Conservation (phyloP, 1,140 invertebrate genomes). For the Watersipora subatra region DNA sequence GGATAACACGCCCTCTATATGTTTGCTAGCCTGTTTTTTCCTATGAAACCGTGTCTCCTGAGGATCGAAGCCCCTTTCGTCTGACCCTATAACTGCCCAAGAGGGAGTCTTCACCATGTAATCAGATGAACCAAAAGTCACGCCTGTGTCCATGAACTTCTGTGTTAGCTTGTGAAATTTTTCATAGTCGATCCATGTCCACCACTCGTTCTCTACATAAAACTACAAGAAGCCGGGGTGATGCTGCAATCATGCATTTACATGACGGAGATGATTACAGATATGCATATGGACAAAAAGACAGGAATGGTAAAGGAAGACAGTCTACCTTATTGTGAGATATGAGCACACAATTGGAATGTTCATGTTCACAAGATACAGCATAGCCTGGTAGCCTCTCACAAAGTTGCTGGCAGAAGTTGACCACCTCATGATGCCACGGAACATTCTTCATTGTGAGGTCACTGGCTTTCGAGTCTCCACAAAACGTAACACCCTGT, state of each 20-base stretch:
- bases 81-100: slow-evolving; percentile 49
- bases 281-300: neutral
- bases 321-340: slow-evolving; percentile 45
- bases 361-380: slow-evolving; percentile 52
- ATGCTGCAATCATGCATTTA: no score
- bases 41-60: slow-evolving; percentile 45
- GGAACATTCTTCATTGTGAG: slow-evolving; percentile 55
- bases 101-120: slow-evolving; percentile 47
- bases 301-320: neutral
- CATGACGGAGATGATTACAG: no score
- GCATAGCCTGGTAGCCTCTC: slow-evolving; percentile 45
- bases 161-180: slow-evolving; percentile 46
- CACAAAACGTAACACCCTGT: slow-evolving; percentile 53
- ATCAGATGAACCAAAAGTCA: slow-evolving; percentile 45
- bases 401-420: slow-evolving; percentile 44
- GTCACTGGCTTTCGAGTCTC: slow-evolving; percentile 46
- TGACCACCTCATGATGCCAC: slow-evolving; percentile 52
- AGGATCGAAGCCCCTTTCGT: slow-evolving; percentile 51
- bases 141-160: slow-evolving; percentile 32
- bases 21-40: slow-evolving; percentile 41
- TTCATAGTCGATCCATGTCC: slow-evolving; percentile 53
- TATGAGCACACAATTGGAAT: slow-evolving; percentile 52
- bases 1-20: slow-evolving; percentile 56
- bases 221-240: slow-evolving; percentile 39
- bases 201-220: slow-evolving; percentile 45